Conservation (phyloP, 2,113 vertebrate genomes). For the Gyps fulvus region DNA sequence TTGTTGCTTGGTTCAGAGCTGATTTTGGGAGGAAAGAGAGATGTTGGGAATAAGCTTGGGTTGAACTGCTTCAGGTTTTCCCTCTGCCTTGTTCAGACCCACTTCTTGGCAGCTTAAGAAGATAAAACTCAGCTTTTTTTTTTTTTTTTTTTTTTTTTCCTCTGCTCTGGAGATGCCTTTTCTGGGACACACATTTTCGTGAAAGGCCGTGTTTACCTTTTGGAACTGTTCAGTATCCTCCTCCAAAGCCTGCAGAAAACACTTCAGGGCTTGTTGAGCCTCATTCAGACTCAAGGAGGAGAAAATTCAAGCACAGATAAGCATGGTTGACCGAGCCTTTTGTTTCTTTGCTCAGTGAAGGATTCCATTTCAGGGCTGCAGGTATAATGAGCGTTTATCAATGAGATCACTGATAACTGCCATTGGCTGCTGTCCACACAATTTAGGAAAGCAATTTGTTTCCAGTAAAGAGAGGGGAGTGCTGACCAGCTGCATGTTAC, state of each 20-base stretch:
- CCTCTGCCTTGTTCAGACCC: background rate
- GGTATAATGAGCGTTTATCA: background rate
- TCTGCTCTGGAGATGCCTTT: background rate
- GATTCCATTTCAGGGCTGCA: background rate
- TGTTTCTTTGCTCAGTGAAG: background rate
- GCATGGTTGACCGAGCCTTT: background rate
- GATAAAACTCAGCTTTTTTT: background rate
- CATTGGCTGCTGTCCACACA: background rate
- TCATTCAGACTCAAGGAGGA: background rate
- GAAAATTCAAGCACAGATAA: background rate
- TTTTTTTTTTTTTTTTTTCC: background rate
- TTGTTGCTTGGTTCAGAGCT: background rate
- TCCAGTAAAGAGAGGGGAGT: background rate
- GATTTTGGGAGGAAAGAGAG: background rate
- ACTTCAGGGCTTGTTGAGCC: background rate
- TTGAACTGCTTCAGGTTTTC: background rate
- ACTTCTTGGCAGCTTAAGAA: background rate
- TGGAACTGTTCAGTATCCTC: background rate
- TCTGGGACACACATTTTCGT: rapidly evolving
- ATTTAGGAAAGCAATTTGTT: background rate
- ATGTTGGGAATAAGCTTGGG: background rate
- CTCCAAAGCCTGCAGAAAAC: background rate
- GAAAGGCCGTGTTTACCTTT: background rate
- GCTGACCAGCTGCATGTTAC: background rate
- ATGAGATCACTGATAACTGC: background rate